Base-by-base conservation (phyloP, 2,888 invertebrate species). In the Hypselothyrea guttata region DNA sequence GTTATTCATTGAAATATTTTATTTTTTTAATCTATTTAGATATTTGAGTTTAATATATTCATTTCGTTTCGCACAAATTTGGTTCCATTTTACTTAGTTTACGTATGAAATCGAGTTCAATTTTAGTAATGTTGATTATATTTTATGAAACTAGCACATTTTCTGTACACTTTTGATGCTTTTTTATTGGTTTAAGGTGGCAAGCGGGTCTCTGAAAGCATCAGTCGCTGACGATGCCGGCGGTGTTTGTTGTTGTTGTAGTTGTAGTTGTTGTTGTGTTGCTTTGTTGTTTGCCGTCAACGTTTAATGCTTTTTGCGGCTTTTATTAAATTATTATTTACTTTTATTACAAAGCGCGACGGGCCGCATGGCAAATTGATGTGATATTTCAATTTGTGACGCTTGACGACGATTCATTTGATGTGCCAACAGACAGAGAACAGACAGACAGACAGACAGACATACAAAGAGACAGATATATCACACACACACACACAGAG, bases 311-410 rank as follows among this genome's bases (percentile, higher is more conserved):
- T 76, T 65, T 66, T 68, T 71, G 71, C 71, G 71, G 71, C 69
- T 83, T 76, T 82, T 82, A 82, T 83, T 82, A 81, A 82, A 82
- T 81, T 82, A 82, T 82, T 83, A 82, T 83, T 82, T 82, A 83
- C 81, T 82, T 82, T 82, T 82, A 83, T 82, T 78, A 77, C 73
- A 82, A 77, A 83, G 77, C 78, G 81, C 63, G 71, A 56, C 79
- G 74, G 22, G 74, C 71, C 61, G 78, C 78, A 75, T 72, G 64
- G 82, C 78, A 81, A 78, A 81, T 81, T 77, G 71, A 71, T 77
- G 77, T 75, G 77, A 81, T 78, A 81, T 78, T 79, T 81, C 82
- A 81, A 79, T 79, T 79, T 79, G 78, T 58, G 74, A 69, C 78
- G 78, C 69, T 75, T 60, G 55, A 65, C 62, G 53, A 22, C 63